A percentile compares a stretch with the other conserved stretches of the same genome.
Conservation (phyloP, 2,888 invertebrate species). For the Melanostoma mellinum region DNA sequence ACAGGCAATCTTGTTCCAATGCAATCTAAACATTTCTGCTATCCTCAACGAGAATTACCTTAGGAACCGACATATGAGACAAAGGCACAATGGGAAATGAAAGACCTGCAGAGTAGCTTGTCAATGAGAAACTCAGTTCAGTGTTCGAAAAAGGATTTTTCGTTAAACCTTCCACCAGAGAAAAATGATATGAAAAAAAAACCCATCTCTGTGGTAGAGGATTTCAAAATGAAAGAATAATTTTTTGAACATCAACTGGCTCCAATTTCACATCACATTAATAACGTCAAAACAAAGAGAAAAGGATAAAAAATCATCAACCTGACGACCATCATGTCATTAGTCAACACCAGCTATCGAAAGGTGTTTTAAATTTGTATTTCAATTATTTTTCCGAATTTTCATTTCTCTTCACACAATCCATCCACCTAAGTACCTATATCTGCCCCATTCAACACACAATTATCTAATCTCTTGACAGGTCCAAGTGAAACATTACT, state of each 20-base stretch:
- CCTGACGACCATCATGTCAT: constrained; percentile 20
- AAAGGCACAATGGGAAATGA: constrained; percentile 27
- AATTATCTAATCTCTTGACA: constrained; percentile 71
- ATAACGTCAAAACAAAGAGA: background rate
- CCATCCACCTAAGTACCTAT: constrained; percentile 6
- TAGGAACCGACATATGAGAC: constrained; percentile 5
- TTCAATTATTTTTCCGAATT: constrained; percentile 35
- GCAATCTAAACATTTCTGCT: constrained; percentile 22
- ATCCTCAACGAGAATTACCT: constrained; percentile 31
- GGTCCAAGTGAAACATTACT: constrained; percentile 68
- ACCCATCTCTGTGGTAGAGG: too few relatives aligned
- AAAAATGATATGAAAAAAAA: too few relatives aligned
- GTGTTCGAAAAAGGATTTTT: background rate
- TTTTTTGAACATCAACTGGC: too few relatives aligned
- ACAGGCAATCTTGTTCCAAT: constrained; percentile 28
- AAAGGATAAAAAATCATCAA: background rate
- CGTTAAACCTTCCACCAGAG: background rate
- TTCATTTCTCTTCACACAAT: constrained; percentile 11
- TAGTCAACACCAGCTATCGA: constrained; percentile 1
- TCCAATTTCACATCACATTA: too few relatives aligned
- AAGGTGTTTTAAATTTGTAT: constrained; percentile 28
- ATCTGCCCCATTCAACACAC: constrained; percentile 54
- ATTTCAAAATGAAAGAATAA: too few relatives aligned
- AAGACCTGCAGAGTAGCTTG: background rate
- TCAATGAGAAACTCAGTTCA: background rate